Evolutionary conservation across 2,113 vertebrate species (phyloP), one percentile per base, ranked within the genome.

Genomic region (Vombatus ursinus): DNA sequence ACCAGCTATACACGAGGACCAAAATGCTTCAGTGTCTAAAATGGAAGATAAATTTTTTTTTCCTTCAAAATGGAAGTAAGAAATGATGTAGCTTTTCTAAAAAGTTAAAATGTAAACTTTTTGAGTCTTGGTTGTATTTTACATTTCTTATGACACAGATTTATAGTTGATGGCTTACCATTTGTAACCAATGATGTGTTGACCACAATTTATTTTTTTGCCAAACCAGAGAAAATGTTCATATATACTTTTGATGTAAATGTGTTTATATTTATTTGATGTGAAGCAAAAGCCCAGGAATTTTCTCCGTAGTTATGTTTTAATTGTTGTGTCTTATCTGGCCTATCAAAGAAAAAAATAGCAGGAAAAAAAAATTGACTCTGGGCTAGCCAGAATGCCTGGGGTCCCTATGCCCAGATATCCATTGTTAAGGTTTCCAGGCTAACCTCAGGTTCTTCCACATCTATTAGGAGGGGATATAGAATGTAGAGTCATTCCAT

Each of bases 251-350:
- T 98, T 98, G 96, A 96, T 98, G 98, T 98, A 98, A 98, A 98
- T 98, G 98, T 97, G 94, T 98, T 98, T 98, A 57, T 99, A 99
- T 99, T 99, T 99, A 99, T 98, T 99, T 98, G 96, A 98, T 98
- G 97, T 95, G 97, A 98, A 98, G 97, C 95, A 97, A 98, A 98
- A 94, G 94, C 95, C 92, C 54, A 98, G 98, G 97, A 98, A 97
- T 93, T 90, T 52, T 84, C 50, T 93, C 92, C 91, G 47, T 92
- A 94, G 53, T 96, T 95, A 47, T 94, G n/a, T 96, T 96, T 92
- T 96, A 89, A 92, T 91, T 90, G 91, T 89, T 92, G 8, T 97
- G 94, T 93, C 91, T 96, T 93, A 95, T 90, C 97, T 96, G 92
- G 94, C 92, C 53, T 97, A 95, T 96, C 8, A 93, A 49, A 49